Conservation (phyloP, 1,140 invertebrate species). For the Anastrepha ludens region DNA sequence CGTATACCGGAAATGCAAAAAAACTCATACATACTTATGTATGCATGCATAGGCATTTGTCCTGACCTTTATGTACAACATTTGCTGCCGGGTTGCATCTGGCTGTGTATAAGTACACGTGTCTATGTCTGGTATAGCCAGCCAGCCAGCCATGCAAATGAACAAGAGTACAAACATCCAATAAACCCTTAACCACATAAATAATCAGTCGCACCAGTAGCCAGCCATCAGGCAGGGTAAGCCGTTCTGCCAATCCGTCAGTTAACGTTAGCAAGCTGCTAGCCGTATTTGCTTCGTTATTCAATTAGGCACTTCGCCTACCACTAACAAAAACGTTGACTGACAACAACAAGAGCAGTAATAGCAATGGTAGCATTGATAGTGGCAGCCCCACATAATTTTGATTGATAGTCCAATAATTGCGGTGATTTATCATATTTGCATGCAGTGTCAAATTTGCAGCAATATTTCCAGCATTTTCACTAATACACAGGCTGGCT, state of each 20-base stretch:
- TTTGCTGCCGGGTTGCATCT: background rate
- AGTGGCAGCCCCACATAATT: constrained; percentile 64
- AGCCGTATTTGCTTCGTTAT: constrained; percentile 66
- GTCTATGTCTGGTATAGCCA: background rate
- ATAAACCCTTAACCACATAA: constrained; percentile 30
- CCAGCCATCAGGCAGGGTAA: background rate
- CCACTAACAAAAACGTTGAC: background rate
- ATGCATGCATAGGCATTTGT: no score
- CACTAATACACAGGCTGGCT: background rate
- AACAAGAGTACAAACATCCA: constrained; percentile 13
- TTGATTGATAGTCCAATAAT: constrained; percentile 73
- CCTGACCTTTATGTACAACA: background rate
- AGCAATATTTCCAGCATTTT: constrained; percentile 41
- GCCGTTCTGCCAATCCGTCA: constrained; percentile 28
- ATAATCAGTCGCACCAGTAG: constrained; percentile 40
- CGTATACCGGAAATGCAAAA: no score
- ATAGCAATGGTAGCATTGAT: constrained; percentile 47
- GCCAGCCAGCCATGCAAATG: background rate
- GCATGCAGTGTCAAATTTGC: constrained; percentile 55
- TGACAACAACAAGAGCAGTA: constrained; percentile 37
- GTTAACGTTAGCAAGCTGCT: constrained; percentile 15
- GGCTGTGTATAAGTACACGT: background rate
- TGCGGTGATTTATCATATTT: constrained; percentile 73
- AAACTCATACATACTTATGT: no score
- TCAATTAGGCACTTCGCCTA: constrained; percentile 71